Conservation (phyloP, 2,888 invertebrate species). For the Mantis religiosa region DNA sequence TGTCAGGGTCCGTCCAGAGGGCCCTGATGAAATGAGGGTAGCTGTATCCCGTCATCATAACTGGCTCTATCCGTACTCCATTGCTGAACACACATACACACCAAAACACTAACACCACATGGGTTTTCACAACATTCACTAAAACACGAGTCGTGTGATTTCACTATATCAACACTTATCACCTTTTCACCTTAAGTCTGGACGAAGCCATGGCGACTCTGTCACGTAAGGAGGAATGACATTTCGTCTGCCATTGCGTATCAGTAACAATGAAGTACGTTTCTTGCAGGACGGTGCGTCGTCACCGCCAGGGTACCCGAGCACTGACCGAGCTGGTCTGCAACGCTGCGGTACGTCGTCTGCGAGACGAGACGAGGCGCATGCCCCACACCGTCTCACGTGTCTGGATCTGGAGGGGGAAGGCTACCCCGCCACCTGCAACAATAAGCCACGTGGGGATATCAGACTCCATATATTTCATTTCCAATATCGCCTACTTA, state of each 20-base stretch:
- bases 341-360: not conserved
- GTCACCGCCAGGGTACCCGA: not conserved
- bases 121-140: not conserved
- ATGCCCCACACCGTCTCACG: not conserved
- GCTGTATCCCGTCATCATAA: constrained; percentile 48
- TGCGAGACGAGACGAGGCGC: not conserved
- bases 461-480: no score
- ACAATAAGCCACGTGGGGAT: not conserved
- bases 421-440: not conserved
- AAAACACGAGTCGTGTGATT: not conserved
- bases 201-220: not conserved
- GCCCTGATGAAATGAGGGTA: constrained; percentile 53
- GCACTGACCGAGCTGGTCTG: not conserved
- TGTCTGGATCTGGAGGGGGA: not conserved
- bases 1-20: constrained; percentile 52
- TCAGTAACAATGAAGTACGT: not conserved
- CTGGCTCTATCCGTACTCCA: not conserved
- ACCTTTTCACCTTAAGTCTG: constrained; percentile 20
- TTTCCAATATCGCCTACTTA: no score
- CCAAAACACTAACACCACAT: not conserved
- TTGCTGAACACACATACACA: not conserved
- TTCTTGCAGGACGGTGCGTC: not conserved
- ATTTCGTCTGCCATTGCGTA: not conserved
- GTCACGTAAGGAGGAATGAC: not conserved
- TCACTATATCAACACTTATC: not conserved